Evolutionary conservation across 2,888 invertebrate genomes (phyloP).

Genomic region (Chrysomela aeneicollis): DNA sequence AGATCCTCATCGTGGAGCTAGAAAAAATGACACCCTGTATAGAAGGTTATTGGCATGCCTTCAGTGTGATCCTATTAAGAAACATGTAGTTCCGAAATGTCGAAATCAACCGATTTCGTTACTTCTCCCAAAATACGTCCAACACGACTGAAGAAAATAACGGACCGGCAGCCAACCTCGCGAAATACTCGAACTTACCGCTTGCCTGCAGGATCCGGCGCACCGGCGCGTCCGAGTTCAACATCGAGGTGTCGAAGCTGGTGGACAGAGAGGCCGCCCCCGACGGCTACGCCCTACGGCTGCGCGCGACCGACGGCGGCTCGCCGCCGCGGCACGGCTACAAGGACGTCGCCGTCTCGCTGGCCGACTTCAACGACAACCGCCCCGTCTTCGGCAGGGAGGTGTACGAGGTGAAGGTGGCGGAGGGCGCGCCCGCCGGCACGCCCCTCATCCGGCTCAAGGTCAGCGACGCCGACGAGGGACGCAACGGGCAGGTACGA

Average conservation of each 20-base stretch:
- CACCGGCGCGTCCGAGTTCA: slow-evolving; percentile 74
- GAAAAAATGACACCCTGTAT: too few species aligned
- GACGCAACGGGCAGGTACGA: slow-evolving; percentile 71
- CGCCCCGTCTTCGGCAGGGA: slow-evolving; percentile 87
- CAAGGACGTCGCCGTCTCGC: slow-evolving; percentile 80
- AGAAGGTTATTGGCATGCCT: too few species aligned
- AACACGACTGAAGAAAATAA: too few species aligned
- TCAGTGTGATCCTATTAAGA: too few species aligned
- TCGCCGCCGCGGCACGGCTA: slow-evolving; percentile 79
- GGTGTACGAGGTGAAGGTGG: slow-evolving; percentile 85
- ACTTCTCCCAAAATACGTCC: too few species aligned
- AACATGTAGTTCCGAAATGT: too few species aligned
- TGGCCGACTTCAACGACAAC: slow-evolving; percentile 85
- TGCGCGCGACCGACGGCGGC: slow-evolving; percentile 86
- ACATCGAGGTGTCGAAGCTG: slow-evolving; percentile 79
- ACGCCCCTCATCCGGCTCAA: slow-evolving; percentile 88
- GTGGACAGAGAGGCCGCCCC: slow-evolving; percentile 81
- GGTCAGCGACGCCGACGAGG: slow-evolving; percentile 85
- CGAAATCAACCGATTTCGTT: too few species aligned
- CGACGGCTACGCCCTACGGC: slow-evolving; percentile 85
- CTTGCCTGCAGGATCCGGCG: slow-evolving; percentile 67
- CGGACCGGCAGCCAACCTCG: too few species aligned
- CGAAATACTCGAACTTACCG: too few species aligned
- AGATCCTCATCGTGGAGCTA: too few species aligned
- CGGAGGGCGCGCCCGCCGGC: slow-evolving; percentile 88